Evolutionary conservation across 2,888 invertebrate genomes (phyloP), one percentile per base, ranked within the genome.

Genomic region (Parapristionchus giblindavisi): DNA sequence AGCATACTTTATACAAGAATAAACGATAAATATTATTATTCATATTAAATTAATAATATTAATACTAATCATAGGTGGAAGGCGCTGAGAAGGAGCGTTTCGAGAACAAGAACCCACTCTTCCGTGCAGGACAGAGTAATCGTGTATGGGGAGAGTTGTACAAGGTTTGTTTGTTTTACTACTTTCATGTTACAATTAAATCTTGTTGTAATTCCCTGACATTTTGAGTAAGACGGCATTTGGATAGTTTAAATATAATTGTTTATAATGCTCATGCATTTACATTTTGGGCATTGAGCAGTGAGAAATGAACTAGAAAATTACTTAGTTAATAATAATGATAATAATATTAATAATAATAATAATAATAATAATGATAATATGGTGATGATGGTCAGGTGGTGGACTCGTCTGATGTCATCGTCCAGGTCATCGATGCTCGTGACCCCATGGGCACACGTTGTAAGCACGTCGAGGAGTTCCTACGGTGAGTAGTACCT

Each of bases 71-170:
- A 71, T 93, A 94, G 84, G 92, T 88, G 85, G 84, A 91, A 82
- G 92, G 75, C 27, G 80, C 88, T 84, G 85, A 92, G 36, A 95
- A 95, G 36, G 92, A 93, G 8, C 92, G 92, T 87, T 92, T 93
- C 82, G 92, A 93, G 27, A 92, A 93, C 63, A 92, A 94, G 79
- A 98, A 98, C 89, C 95, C 95, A 93, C 93, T 96, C 1, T 95
- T 96, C 92, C 93, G 92, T 71, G 96, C 96, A 36, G 96, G 99
- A 0, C 95, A 96, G 89, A 98, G 97, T 84, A 94, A 92, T 89
- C 92, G 99, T 83, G 96, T 99, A 86, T 99, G 99, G 99, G 96
- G 95, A 90, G 99, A 99, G 89, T 89, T 99, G 60, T 96, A 98
- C 89, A 99, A 99, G 91, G 99, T 98, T 73, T 32, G 51, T 24